Percentiles rank a stretch among this genome's conserved stretches.
Conservation (phyloP, 2,888 invertebrate genomes). For the Melanostoma mellinum region DNA sequence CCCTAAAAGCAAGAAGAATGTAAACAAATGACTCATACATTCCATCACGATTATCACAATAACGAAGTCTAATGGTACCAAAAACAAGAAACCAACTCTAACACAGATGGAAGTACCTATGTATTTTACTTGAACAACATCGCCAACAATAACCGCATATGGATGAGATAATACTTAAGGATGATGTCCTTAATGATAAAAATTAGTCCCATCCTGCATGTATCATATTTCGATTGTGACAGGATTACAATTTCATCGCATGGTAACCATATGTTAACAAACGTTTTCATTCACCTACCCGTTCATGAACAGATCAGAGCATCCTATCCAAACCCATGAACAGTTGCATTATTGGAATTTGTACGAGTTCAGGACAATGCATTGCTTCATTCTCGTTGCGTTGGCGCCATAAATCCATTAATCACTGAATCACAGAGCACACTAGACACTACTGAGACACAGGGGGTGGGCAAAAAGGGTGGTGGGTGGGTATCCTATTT, state of each 20-base stretch:
- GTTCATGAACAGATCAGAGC: conserved; percentile 11
- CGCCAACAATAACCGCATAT: conserved; percentile 16
- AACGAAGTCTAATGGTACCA: conserved; percentile 54
- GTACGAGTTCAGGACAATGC: conserved; percentile 50
- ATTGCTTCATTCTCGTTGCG: conserved; percentile 49
- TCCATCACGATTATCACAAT: conserved; percentile 66
- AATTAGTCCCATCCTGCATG: conserved; percentile 57
- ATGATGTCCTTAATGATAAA: conserved; percentile 53
- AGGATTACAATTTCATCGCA: conserved; percentile 58
- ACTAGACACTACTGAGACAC: not conserved
- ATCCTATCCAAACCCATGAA: conserved; percentile 58
- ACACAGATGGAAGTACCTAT: conserved; percentile 2
- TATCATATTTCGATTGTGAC: conserved; percentile 49
- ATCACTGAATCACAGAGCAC: conserved; percentile 53
- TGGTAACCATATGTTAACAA: conserved; percentile 59
- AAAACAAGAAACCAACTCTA: conserved; percentile 12
- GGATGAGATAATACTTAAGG: conserved; percentile 64
- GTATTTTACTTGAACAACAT: conserved; percentile 46
- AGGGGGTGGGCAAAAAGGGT: not conserved
- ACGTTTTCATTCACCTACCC: not conserved
- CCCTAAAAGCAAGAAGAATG: conserved; percentile 11
- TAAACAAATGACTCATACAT: conserved; percentile 62
- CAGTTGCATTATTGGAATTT: conserved; percentile 48
- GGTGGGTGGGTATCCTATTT: conserved; percentile 20
- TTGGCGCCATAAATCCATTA: conserved; percentile 70